Conservation (phyloP, 2,113 vertebrate genomes). For the Chrysemys picta region DNA sequence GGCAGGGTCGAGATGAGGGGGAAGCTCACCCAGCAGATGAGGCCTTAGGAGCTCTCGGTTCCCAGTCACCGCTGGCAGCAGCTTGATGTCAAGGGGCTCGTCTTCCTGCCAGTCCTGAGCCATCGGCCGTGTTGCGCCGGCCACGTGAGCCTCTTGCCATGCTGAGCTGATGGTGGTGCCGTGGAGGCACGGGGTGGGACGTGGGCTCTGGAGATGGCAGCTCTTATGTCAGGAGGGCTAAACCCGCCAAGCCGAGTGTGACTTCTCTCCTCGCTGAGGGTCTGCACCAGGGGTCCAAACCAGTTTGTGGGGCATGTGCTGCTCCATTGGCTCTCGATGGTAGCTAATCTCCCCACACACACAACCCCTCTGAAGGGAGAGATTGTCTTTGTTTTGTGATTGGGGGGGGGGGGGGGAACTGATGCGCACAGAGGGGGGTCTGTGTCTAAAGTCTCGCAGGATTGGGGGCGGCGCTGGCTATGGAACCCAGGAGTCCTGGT, state of each 20-base stretch:
- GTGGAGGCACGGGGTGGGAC: too few relatives aligned
- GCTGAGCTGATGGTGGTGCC: too few relatives aligned
- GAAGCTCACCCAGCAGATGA: background rate
- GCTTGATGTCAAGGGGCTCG: background rate
- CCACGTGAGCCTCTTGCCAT: too few relatives aligned
- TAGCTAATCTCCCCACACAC: background rate
- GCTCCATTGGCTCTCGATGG: background rate
- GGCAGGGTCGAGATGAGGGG: background rate
- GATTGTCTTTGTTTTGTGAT: background rate
- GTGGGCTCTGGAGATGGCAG: background rate
- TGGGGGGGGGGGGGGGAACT: background rate
- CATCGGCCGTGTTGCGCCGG: too few relatives aligned
- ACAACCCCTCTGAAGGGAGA: background rate
- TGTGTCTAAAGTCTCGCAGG: background rate
- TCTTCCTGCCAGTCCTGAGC: background rate
- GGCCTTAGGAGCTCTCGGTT: background rate
- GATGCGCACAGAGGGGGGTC: background rate
- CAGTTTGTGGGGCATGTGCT: background rate
- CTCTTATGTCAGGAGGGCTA: background rate
- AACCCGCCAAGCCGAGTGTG: background rate
- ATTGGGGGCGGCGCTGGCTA: background rate
- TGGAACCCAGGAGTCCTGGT: background rate
- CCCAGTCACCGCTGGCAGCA: background rate
- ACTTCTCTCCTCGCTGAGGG: background rate
- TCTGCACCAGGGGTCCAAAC: background rate